Conservation (phyloP, 2,888 invertebrate genomes). For the Xestia sexstrigata region DNA sequence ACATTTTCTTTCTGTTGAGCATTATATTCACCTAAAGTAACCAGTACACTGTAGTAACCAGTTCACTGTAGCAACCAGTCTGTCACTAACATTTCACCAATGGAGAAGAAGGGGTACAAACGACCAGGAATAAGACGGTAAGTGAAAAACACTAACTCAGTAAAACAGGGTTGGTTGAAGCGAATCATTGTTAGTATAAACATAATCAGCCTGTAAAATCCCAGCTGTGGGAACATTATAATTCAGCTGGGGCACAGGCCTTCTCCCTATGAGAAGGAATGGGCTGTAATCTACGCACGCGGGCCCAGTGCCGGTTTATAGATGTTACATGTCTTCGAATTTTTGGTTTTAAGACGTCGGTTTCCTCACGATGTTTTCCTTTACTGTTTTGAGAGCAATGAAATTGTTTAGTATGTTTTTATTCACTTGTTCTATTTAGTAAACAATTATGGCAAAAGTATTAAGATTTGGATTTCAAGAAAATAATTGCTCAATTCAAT, state of each 20-base stretch:
- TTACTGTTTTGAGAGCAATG: not conserved
- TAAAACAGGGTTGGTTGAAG: slow-evolving; percentile 47
- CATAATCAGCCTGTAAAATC: not conserved
- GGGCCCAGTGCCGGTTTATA: too few relatives aligned
- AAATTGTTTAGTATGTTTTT: not conserved
- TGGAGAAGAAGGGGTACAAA: slow-evolving; percentile 49
- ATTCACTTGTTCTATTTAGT: not conserved
- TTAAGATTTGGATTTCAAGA: not conserved
- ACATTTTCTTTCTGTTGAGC: slow-evolving; percentile 84
- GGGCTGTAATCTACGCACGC: too few relatives aligned
- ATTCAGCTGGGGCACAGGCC: not conserved
- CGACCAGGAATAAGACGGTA: slow-evolving; percentile 54
- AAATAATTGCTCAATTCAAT: not conserved
- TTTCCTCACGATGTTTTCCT: not conserved
- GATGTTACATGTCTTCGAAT: not conserved
- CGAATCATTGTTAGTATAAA: slow-evolving; percentile 12
- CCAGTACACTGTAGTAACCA: slow-evolving; percentile 76
- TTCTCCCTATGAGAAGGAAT: not conserved
- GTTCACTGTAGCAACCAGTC: slow-evolving; percentile 40
- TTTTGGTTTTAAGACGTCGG: not conserved
- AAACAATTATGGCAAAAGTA: not conserved
- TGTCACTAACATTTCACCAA: slow-evolving; percentile 75
- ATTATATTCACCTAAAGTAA: slow-evolving; percentile 82
- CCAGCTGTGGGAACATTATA: not conserved
- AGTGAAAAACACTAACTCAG: slow-evolving; percentile 61